Evolutionary conservation across 2,797 vertebrate species (phyloP), one percentile per base, ranked within the genome.

Genomic region (Orientallactaga sibirica): DNA sequence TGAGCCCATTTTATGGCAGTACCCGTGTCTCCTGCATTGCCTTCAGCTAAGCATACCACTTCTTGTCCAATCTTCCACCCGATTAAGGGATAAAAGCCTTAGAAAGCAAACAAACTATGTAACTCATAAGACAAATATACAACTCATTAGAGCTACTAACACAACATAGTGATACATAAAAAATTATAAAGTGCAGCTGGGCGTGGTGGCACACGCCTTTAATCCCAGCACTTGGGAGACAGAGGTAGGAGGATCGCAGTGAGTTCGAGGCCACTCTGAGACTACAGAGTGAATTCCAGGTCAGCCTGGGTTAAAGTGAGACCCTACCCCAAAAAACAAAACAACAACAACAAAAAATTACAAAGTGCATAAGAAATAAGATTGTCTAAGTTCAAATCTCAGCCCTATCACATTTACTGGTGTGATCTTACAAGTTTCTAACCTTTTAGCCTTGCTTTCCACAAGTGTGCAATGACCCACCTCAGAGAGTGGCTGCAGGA

Each of bases 51-150:
- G 96, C 98, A 99, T 66, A 99, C 98, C 96, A 99, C 94, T 96
- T 99, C 99, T 62, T 98, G 94, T 19, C 99, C 99, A 62, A 99
- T 99, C 98, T 99, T 99, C 99, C 99, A 99, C 4, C 99, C 99
- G 83, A 99, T 98, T 95, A 99, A 52, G 22, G 99, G 99, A 97
- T 99, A 99, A 86, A 99, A 98, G 78, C 98, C 99, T 99, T 95
- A 73, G 87, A 96, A 92, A 95, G 92, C 93, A 93, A 85, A 83
- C 2, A 81, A 94, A 58, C 16, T 78, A 64, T 5, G 0, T 22
- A 86, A 91, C 61, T 89, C 58, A 94, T 16, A 48, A 4, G n/a
- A 8, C 67, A 83, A 92, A 68, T 48, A 74, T 18, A 27, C n/a
- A 88, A 78, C 25, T 92, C 18, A 84, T 33, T 73, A 66, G 20